Percentiles rank a stretch among this genome's conserved stretches.
These are phyloP conservation scores for Rhopilema esculentum DNA, from an alignment of 30 jellyfish, hydroid and myxozoan species.

Conservation along the genomic window DNA sequence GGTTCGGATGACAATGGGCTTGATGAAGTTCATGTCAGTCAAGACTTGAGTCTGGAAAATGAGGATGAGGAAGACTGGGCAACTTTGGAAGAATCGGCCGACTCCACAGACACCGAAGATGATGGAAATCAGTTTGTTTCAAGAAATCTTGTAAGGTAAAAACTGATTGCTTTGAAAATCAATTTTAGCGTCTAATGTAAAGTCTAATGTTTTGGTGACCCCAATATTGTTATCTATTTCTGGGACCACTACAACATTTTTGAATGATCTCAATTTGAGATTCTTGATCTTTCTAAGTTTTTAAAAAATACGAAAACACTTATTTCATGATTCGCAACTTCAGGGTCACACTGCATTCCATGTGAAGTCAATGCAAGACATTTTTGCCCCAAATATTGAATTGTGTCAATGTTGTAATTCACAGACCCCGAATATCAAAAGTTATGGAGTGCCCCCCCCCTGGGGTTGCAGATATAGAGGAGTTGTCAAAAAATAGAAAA, in stretches of 20 bases:
- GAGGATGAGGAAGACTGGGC: slow-evolving; percentile 33
- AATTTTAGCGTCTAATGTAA: background rate
- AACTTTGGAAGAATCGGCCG: slow-evolving; percentile 15
- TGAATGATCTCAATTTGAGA: slow-evolving; percentile 3
- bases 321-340: slow-evolving; percentile 17
- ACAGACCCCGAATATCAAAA: background rate
- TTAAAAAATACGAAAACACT: slow-evolving; percentile 12
- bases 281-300: slow-evolving; percentile 14
- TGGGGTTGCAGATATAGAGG: background rate
- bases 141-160: slow-evolving; percentile 25
- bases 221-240: background rate
- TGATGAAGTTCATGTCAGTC: slow-evolving; percentile 18
- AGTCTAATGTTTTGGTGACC: background rate
- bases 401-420: background rate
- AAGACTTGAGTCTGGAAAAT: slow-evolving; percentile 12
- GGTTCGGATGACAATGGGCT: slow-evolving; percentile 5
- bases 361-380: slow-evolving; percentile 27
- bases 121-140: slow-evolving; percentile 33
- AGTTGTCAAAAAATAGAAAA: background rate
- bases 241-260: background rate
- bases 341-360: slow-evolving; percentile 14
- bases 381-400: background rate
- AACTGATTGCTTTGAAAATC: background rate
- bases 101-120: slow-evolving; percentile 14
- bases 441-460: background rate